phyloP scores from a whole-genome alignment of 2,888 invertebrate species.

The Schizaphis graminum region DNA sequence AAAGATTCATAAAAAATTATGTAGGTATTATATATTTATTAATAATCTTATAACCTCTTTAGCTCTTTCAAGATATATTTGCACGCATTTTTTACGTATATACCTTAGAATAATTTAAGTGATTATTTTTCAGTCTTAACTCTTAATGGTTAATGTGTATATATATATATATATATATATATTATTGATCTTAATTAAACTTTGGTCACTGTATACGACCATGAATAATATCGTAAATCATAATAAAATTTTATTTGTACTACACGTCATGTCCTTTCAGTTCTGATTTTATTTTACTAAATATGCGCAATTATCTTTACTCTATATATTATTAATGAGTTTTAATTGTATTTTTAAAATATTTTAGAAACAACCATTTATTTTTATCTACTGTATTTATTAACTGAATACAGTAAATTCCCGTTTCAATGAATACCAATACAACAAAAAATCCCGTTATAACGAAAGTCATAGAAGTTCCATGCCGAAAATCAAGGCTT shows the following conservation, averaged over 20 bases:
- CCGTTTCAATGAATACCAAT: no score
- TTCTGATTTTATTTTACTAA: neutral
- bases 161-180: neutral
- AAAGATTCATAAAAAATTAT: neutral
- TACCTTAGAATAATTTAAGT: neutral
- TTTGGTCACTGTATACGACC: neutral
- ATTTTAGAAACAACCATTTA: neutral
- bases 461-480: no score
- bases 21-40: no score
- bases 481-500: no score
- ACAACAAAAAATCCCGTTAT: no score
- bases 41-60: neutral
- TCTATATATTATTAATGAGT: neutral
- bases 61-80: neutral
- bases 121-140: neutral
- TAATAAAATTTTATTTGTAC: neutral
- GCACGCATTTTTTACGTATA: neutral
- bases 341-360: neutral
- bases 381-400: neutral
- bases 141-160: neutral
- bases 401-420: no score
- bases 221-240: neutral
- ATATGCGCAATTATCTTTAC: neutral
- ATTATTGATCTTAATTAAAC: neutral
- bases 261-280: neutral